Evolutionary conservation across 2,797 vertebrate species (phyloP), one percentile per base, ranked within the genome.

Genomic region (Taenioides sp.): DNA sequence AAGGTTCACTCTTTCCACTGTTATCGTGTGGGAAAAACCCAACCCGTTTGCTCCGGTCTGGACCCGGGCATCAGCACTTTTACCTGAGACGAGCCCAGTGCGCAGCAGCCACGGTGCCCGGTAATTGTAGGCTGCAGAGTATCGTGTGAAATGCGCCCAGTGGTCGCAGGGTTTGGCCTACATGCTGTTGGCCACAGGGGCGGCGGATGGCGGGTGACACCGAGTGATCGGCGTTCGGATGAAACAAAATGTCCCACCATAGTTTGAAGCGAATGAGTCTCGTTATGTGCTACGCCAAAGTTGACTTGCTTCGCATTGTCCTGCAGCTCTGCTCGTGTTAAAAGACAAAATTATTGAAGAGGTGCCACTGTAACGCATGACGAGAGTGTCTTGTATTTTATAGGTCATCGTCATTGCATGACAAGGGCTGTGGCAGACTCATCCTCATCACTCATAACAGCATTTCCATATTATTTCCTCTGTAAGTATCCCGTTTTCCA

Each of bases 391-490:
- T 95, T 95, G 93, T 97, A 93, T 96, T 96, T 97, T 96, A 92
- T 96, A 99, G 97, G 96, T 96, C 94, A 96, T 94, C 95, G 91
- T 96, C 95, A 93, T 97, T 96, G 94, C 94, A 96, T 97, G 96
- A 96, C 94, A 96, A 92, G 96, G 94, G 91, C 93, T 95, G 94
- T 92, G 85, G 94, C 95, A 95, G 95, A 94, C 95, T 95, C 96
- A 91, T 96, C 95, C 88, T 93, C 95, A 80, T 95, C 94, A 91
- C 91, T 91, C 93, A 93, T 92, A 61, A 89, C 91, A 90, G 90
- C 87, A 94, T 96, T 97, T 95, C 94, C 94, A 95, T 95, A 96
- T 93, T 93, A 91, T 88, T 95, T 92, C 90, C 87, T 89, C 87
- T 95, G 97, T 98, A 96, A 99, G 97, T 98, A 96, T 94, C 82